These are phyloP conservation scores for Capreolus pygargus DNA, from an alignment of 2,113 vertebrate genomes.

Conservation along the genomic window DNA sequence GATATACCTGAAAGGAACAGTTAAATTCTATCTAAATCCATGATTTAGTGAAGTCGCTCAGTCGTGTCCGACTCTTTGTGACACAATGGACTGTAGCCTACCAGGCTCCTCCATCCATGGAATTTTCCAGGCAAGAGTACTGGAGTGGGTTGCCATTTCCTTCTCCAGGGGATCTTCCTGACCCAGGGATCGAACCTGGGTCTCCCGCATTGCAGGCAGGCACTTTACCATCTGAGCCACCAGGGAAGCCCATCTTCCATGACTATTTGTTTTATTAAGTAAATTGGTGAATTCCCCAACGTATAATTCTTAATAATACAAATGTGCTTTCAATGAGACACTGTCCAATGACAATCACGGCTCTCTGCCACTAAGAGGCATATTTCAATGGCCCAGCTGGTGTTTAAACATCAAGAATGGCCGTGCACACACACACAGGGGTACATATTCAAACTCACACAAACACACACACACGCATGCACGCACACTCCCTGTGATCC, in stretches of 20 bases:
- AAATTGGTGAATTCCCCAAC: background rate
- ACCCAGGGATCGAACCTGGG: no score
- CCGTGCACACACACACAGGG: background rate
- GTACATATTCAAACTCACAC: background rate
- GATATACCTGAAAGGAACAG: background rate
- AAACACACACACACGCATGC: background rate
- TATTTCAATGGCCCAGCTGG: background rate
- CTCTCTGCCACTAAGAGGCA: background rate
- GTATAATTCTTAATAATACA: background rate
- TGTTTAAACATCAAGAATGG: background rate
- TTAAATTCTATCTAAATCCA: background rate
- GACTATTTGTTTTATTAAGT: background rate
- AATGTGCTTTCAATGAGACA: background rate
- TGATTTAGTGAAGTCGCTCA: no score
- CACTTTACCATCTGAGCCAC: no score
- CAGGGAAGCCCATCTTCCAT: background rate
- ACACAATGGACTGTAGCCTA: no score
- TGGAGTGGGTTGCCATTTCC: no score
- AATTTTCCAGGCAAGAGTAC: no score
- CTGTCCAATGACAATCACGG: background rate
- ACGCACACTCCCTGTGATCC: background rate
- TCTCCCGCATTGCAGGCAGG: no score
- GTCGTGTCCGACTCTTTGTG: no score
- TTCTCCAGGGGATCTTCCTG: no score
- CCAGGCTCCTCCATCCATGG: no score